Percentiles rank a stretch among this genome's conserved stretches.
These are phyloP conservation scores for Platycheirus rosarum DNA, from an alignment of 2,888 invertebrate species.

Conservation along the genomic window DNA sequence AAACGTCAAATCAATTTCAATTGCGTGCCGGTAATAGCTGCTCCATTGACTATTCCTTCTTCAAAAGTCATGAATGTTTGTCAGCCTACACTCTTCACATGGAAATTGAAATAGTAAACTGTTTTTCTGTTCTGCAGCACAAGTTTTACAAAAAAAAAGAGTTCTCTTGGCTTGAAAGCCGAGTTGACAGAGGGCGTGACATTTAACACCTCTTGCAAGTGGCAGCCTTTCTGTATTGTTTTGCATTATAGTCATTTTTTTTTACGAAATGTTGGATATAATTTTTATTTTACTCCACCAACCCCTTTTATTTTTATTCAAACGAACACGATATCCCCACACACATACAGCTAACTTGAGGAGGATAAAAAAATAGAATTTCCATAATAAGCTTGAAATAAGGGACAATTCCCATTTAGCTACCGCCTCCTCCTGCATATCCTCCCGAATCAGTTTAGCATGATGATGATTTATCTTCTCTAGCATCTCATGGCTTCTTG, in stretches of 20 bases:
- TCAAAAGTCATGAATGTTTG: conserved; percentile 3
- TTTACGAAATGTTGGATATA: background rate
- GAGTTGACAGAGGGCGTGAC: conserved; percentile 29
- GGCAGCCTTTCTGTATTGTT: conserved; percentile 22
- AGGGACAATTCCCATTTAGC: conserved; percentile 22
- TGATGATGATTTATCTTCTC: conserved; percentile 32
- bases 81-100: conserved; percentile 22
- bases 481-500: conserved; percentile 2
- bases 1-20: conserved; percentile 27
- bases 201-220: conserved; percentile 46
- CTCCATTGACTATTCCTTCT: conserved; percentile 9
- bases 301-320: conserved; percentile 32
- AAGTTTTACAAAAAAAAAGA: background rate
- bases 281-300: conserved; percentile 5
- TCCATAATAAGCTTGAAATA: conserved; percentile 58
- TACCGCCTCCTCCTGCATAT: background rate
- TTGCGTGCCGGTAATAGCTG: conserved; percentile 31
- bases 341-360: conserved; percentile 25
- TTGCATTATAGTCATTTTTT: conserved; percentile 17
- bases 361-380: conserved; percentile 22
- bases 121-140: background rate
- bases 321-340: conserved; percentile 60
- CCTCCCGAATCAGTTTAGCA: background rate
- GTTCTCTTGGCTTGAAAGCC: background rate
- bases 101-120: conserved; percentile 2